Conservation (phyloP, 2,113 vertebrate genomes). For the Dromaius novaehollandiae region DNA sequence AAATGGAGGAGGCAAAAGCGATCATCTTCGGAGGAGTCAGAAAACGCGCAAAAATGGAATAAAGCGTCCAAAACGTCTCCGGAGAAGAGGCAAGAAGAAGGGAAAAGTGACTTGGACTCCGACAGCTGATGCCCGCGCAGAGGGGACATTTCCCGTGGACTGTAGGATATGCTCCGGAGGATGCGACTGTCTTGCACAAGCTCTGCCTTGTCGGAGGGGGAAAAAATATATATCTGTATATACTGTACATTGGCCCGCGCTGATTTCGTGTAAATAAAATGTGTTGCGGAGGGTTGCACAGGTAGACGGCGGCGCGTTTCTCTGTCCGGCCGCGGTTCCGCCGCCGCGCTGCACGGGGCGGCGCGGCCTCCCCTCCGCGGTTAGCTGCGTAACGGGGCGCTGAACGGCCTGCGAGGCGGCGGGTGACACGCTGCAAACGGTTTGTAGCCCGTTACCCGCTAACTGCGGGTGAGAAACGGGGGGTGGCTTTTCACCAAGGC, state of each 20-base stretch:
- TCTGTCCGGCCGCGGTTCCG: neutral
- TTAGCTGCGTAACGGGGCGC: neutral
- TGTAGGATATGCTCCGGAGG: constrained; percentile 65
- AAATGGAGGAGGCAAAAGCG: constrained; percentile 98
- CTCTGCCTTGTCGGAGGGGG: constrained; percentile 76
- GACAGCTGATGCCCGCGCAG: constrained; percentile 88
- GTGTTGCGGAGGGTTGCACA: constrained; percentile 86
- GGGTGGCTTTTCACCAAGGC: neutral
- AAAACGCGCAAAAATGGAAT: constrained; percentile 94
- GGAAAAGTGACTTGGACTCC: constrained; percentile 93
- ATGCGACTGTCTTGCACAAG: constrained; percentile 83
- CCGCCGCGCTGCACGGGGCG: too few species aligned
- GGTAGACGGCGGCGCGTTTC: constrained; percentile 71
- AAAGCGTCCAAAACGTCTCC: constrained; percentile 84
- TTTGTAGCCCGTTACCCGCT: neutral
- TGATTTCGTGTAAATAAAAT: constrained; percentile 75
- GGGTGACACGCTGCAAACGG: neutral
- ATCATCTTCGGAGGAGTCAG: constrained; percentile 96
- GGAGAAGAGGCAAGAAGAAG: constrained; percentile 87
- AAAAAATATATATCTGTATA: constrained; percentile 77
- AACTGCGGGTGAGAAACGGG: neutral
- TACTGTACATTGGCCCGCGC: constrained; percentile 77
- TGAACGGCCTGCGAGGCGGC: accelerated
- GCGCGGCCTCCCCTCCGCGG: neutral
- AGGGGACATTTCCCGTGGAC: constrained; percentile 33